These are phyloP conservation scores for Chloropsis cyanopogon DNA, from an alignment of 2,113 vertebrate genomes.

Conservation along the genomic window DNA sequence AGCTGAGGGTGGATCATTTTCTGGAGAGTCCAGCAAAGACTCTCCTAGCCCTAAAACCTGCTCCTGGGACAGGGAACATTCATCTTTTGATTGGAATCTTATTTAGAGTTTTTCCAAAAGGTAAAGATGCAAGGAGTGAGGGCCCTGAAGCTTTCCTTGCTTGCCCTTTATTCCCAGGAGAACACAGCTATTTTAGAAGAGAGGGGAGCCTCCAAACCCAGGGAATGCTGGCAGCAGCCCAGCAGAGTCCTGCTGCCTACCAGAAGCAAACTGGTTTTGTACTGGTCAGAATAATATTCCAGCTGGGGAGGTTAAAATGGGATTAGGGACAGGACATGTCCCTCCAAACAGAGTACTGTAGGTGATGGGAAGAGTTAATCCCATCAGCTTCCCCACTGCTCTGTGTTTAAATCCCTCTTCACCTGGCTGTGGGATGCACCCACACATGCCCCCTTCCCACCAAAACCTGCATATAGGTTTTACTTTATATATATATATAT, in stretches of 20 bases:
- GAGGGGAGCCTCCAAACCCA: not conserved
- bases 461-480: not conserved
- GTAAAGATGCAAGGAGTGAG: not conserved
- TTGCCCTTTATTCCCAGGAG: not conserved
- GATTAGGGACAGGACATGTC: not conserved
- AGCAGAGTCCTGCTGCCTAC: not conserved
- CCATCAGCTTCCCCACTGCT: not conserved
- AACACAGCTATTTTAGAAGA: not conserved
- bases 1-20: not conserved
- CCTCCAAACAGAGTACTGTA: rapidly evolving
- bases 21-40: not conserved
- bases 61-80: not conserved
- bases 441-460: not conserved
- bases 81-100: not conserved
- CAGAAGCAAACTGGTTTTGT: not conserved
- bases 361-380: not conserved
- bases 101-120: not conserved
- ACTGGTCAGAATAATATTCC: not conserved
- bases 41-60: not conserved
- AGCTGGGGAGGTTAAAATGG: not conserved
- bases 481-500: not conserved
- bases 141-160: not conserved
- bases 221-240: not conserved
- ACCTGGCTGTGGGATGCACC: not conserved
- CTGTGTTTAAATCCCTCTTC: not conserved